Base-by-base conservation (phyloP, 2,797 vertebrate species). In the Limosa lapponica region DNA sequence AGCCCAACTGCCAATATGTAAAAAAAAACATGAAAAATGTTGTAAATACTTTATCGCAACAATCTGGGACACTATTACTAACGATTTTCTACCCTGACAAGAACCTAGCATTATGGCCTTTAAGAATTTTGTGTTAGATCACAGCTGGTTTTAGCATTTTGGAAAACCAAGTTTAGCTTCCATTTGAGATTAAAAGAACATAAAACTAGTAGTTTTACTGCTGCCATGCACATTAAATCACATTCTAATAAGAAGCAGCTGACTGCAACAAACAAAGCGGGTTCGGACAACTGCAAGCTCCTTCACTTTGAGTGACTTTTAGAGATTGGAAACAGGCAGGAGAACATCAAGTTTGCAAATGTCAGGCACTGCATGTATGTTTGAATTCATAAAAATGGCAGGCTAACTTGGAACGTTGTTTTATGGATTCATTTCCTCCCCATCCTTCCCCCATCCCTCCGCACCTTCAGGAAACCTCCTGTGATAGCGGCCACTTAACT, bases 171-270 rank as follows among this genome's bases (percentile, higher is more conserved):
- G 86, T 93, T 94, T 91, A 92, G 87, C 91, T 95, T 97, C 82
- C 88, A 95, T 86, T 66, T 75, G 43, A 94, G 87, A 95, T 95
- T 95, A 95, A 97, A 98, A 96, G 55, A 91, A 84, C 46, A 70
- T 91, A 96, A 96, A 97, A 73, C 90, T 73, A 57, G 84, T 82
- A 77, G 73, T 88, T 95, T 92, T 95, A 71, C 80, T 96, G 77
- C 75, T 94, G 87, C 82, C 89, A 88, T 15, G 28, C 94, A 85
- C 93, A 77, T 82, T 94, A 89, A 92, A 91, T 93, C 89, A 92
- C 24, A 1, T 70, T 94, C 92, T 94, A 87, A 96, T 78, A 84
- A 95, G 84, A 90, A 92, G 51, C 85, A 96, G 64, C 48, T 94
- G 95, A 96, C 91, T 96, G 82, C 72, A 69, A 85, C 82, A 80